A percentile compares a stretch with the other conserved stretches of the same genome.
phyloP scores from a whole-genome alignment of 1,140 invertebrate genomes.

The Pemphigus obesinymphae region DNA sequence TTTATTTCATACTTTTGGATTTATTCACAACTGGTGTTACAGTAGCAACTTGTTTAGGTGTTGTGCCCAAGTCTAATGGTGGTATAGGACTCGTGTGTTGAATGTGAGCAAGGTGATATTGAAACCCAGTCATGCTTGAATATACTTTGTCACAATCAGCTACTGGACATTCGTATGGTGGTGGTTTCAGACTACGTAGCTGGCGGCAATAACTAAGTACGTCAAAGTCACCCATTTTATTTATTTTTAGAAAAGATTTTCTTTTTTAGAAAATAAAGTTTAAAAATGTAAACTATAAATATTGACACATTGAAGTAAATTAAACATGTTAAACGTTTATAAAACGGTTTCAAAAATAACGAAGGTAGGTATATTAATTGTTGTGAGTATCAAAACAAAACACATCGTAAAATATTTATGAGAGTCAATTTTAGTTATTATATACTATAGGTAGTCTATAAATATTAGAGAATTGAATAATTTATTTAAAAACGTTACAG shows the following conservation, averaged over 20 bases:
- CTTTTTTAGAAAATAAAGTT: background rate
- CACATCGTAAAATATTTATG: background rate
- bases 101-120: slow-evolving; percentile 78
- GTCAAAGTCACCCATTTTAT: slow-evolving; percentile 63
- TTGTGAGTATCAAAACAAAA: too few species aligned
- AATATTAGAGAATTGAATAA: too few species aligned
- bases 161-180: slow-evolving; percentile 78
- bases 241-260: background rate
- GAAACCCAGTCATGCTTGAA: slow-evolving; percentile 77
- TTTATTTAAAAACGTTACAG: too few species aligned
- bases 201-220: slow-evolving; percentile 78
- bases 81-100: slow-evolving; percentile 64
- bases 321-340: too few species aligned
- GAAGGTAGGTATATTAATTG: too few species aligned
- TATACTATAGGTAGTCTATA: too few species aligned
- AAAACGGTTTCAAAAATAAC: too few species aligned
- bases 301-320: background rate
- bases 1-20: slow-evolving; percentile 10
- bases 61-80: slow-evolving; percentile 42
- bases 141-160: slow-evolving; percentile 78
- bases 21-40: slow-evolving; percentile 5
- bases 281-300: background rate
- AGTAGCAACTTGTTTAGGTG: background rate
- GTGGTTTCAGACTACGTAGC: slow-evolving; percentile 68
- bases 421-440: background rate